These are phyloP conservation scores for Antigone vipio DNA, from an alignment of 2,113 vertebrate genomes.

Conservation along the genomic window DNA sequence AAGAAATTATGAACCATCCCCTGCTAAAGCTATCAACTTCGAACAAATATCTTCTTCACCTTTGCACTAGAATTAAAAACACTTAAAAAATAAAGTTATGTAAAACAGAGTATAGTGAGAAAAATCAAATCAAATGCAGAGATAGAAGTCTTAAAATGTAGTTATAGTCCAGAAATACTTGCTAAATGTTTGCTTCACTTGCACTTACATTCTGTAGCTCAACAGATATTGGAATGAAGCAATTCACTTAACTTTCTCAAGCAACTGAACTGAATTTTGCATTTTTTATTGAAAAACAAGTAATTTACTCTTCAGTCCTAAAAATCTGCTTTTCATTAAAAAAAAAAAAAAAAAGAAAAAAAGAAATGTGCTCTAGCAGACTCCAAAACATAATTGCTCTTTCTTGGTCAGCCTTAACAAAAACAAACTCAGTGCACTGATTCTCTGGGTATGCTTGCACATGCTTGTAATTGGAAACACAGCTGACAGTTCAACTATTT, in stretches of 20 bases:
- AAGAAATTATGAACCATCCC: neutral
- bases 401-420: neutral
- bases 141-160: neutral
- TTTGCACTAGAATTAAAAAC: neutral
- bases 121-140: neutral
- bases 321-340: neutral
- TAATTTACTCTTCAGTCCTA: neutral
- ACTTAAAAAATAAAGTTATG: neutral
- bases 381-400: neutral
- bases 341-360: neutral
- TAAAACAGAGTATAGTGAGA: neutral
- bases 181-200: neutral
- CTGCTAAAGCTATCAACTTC: neutral
- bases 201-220: neutral
- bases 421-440: neutral
- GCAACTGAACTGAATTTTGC: neutral
- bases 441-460: neutral
- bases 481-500: conserved; percentile 23
- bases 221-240: neutral
- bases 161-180: neutral
- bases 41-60: neutral
- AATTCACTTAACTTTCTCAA: neutral
- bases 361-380: neutral
- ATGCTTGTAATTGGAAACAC: conserved; percentile 32
- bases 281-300: neutral